Evolutionary conservation across 1,140 invertebrate genomes (phyloP).

Genomic region (Ceratina japonica): DNA sequence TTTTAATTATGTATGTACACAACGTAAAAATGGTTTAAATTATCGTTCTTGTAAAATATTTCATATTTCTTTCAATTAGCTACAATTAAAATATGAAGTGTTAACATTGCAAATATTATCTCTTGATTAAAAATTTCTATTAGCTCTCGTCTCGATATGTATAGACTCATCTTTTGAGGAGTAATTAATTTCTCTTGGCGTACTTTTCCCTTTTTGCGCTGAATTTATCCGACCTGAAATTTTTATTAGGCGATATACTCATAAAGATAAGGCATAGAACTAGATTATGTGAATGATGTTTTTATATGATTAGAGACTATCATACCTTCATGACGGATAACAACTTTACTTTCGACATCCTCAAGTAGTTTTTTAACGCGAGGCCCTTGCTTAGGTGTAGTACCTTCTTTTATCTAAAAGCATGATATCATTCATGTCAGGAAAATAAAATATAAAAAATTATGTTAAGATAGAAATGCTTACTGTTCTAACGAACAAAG

Average conservation of each 20-base stretch:
- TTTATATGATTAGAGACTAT: background rate
- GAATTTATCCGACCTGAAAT: constrained; percentile 42
- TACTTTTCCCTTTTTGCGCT: background rate
- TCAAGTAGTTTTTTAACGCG: constrained; percentile 34
- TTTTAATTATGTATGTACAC: too few species aligned
- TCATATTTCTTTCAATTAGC: background rate
- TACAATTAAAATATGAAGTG: constrained; percentile 15
- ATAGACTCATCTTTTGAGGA: constrained; percentile 39
- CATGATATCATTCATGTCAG: background rate
- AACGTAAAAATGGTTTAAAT: background rate
- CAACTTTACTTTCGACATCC: constrained; percentile 37
- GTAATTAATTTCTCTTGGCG: constrained; percentile 36
- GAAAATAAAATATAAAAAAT: background rate
- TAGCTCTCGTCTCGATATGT: constrained; percentile 32
- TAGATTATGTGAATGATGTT: background rate
- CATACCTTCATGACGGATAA: constrained; percentile 49
- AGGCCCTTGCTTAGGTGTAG: constrained; percentile 10
- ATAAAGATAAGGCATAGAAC: too few species aligned
- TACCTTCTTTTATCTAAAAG: constrained; percentile 43
- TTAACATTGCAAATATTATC: background rate
- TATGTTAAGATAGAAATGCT: constrained; percentile 11
- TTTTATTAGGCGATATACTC: background rate
- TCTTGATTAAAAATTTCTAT: constrained; percentile 21
- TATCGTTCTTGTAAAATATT: constrained; percentile 11
- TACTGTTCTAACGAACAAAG: constrained; percentile 28